These are phyloP conservation scores for Amblyraja radiata DNA, from an alignment of 2,797 vertebrate genomes.

Conservation along the genomic window DNA sequence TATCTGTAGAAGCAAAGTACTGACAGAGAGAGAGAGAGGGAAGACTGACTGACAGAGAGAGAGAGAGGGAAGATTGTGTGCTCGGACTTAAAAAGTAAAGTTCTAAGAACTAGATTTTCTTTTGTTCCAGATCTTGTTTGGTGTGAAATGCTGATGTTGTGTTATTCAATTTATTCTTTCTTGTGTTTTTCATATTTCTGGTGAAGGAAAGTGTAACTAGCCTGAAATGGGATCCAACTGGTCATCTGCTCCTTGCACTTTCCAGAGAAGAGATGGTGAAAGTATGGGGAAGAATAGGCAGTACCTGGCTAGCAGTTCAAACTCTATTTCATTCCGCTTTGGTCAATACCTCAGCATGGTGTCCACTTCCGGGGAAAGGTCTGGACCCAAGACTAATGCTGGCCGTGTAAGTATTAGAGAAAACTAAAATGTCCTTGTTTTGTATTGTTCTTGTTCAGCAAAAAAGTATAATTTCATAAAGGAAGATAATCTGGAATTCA, in stretches of 20 bases:
- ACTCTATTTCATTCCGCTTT: slow-evolving; percentile 59
- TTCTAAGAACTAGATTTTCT: background rate
- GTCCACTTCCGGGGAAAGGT: slow-evolving; percentile 58
- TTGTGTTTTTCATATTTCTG: background rate
- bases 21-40: too few relatives aligned
- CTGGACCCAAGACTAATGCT: slow-evolving; percentile 64
- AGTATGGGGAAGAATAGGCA: slow-evolving; percentile 56
- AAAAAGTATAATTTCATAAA: background rate
- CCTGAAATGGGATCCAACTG: slow-evolving; percentile 69
- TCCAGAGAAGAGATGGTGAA: slow-evolving; percentile 63
- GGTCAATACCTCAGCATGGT: slow-evolving; percentile 62
- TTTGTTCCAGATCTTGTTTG: background rate
- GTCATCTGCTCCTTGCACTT: slow-evolving; percentile 62
- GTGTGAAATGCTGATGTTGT: background rate
- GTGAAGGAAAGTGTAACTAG: slow-evolving; percentile 57
- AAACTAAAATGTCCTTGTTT: background rate
- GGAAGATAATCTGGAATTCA: too few relatives aligned
- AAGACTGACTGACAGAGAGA: too few relatives aligned
- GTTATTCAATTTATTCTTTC: background rate
- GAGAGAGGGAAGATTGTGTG: too few relatives aligned
- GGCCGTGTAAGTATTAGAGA: slow-evolving; percentile 57
- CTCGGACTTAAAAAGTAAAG: background rate
- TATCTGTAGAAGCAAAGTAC: background rate
- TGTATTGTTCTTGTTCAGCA: background rate
- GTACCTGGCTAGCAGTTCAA: slow-evolving; percentile 60